These are phyloP conservation scores for Oedothorax gibbosus DNA, from an alignment of 1,140 invertebrate genomes.

Conservation along the genomic window DNA sequence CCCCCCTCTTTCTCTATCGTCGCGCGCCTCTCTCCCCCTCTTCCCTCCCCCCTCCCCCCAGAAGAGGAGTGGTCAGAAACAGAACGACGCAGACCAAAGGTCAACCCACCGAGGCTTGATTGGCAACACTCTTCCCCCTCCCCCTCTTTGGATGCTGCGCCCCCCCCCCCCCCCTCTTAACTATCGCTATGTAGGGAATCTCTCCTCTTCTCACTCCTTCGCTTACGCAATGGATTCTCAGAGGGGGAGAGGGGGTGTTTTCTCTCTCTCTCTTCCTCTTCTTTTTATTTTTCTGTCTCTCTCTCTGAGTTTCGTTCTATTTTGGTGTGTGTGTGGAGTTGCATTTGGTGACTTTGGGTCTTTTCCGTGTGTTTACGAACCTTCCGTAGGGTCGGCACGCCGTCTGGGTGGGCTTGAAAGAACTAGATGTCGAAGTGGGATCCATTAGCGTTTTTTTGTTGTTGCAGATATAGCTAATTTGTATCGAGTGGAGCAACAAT, in stretches of 20 bases:
- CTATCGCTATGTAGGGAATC: conserved; percentile 26
- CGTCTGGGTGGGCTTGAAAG: conserved; percentile 45
- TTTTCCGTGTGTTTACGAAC: neutral
- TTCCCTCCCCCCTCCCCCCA: conserved; percentile 15
- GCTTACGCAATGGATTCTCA: conserved; percentile 48
- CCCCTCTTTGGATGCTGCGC: conserved; percentile 23
- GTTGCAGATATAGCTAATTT: too few species aligned
- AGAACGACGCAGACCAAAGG: conserved; percentile 59
- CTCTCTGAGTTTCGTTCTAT: conserved; percentile 10
- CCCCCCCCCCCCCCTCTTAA: conserved; percentile 4
- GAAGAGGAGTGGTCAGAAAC: conserved; percentile 59
- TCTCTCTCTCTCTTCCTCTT: conserved; percentile 36
- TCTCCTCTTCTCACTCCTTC: conserved; percentile 9
- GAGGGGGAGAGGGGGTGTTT: neutral
- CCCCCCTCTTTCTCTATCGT: neutral
- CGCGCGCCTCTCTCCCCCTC: neutral
- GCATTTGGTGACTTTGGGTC: too few species aligned
- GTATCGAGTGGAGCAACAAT: too few species aligned
- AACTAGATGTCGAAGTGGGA: conserved; percentile 26
- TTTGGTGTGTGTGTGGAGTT: too few species aligned
- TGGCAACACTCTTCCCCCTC: conserved; percentile 42
- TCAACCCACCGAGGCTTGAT: conserved; percentile 60
- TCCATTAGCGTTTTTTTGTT: conserved; percentile 9
- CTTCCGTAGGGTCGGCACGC: conserved; percentile 47
- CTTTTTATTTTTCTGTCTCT: conserved; percentile 46